Base-by-base conservation (phyloP, 2,888 invertebrate genomes). In the Ypsolopha scabrella region DNA sequence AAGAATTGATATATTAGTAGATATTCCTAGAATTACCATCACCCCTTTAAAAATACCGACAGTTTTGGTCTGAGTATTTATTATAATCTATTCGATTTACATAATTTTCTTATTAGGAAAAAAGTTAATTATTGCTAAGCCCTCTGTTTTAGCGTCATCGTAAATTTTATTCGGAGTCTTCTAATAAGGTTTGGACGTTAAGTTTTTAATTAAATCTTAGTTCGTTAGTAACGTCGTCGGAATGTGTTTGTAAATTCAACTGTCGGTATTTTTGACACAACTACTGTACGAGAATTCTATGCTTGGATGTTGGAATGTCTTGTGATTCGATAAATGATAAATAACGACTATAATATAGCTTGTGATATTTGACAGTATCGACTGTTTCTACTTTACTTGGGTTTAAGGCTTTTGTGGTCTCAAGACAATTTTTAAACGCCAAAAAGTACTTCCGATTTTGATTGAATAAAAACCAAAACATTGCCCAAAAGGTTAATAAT, bases 91-190 rank as follows among this genome's bases (percentile, higher is more conserved):
- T 58, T 63, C 64, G 61, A 72, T 82, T 81, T 77, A 80, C 83
- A 82, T 83, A 83, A 83, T 81, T 82, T 78, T 75, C 78, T 78
- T 80, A 82, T 82, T 79, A 79, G 68, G 70, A 70, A 73, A 71
- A 67, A 77, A 70, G 79, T 78, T 75, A 81, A 75, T 75, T 80
- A 82, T 75, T 69, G 63, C 65, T 57, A 53, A 61, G 60, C 24
- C 64, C 63, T 72, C 68, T 75, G 81, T 82, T 82, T 83, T 80
- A 82, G 79, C 76, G 76, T 80, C 69, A 63, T 79, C 80, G 64
- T 82, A 82, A 81, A 82, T 80, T 68, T 60, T 58, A 61, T 67
- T 72, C 63, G 58, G 72, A 72, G 72, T 68, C 65, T 63, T 73
- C 69, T 61, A 66, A 67, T 70, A 64, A 63, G 49, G 58, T 57